A percentile compares a stretch with the other conserved stretches of the same genome.
Evolutionary conservation across 1,140 invertebrate species (phyloP).

Genomic region (Helicoverpa zea): DNA sequence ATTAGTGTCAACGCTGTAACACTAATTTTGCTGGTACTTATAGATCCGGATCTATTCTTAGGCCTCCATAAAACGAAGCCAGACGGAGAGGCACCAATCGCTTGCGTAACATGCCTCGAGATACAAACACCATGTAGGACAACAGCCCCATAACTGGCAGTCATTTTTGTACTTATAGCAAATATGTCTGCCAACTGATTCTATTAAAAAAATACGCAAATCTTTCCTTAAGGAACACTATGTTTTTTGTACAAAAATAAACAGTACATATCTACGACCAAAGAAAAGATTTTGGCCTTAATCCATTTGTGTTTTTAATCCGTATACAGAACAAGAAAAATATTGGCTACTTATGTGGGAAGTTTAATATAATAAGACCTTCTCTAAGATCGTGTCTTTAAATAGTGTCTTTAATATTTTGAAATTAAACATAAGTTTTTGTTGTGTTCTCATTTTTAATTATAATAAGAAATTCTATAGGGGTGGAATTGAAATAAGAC

Average conservation of each 20-base stretch:
- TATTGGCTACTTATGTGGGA: not conserved
- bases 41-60: constrained; percentile 23
- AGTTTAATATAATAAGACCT: no score
- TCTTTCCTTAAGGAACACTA: constrained; percentile 7
- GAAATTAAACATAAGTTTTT: no score
- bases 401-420: no score
- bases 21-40: constrained; percentile 31
- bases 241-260: not conserved
- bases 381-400: not conserved
- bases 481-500: no score
- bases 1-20: not conserved
- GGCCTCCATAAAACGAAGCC: constrained; percentile 49
- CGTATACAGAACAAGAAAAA: not conserved
- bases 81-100: constrained; percentile 66
- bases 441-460: no score
- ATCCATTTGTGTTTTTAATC: not conserved
- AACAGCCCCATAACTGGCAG: constrained; percentile 51
- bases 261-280: not conserved
- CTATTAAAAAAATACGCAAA: constrained; percentile 25
- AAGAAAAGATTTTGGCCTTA: not conserved
- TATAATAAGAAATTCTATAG: no score
- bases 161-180: constrained; percentile 38
- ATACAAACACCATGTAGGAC: constrained; percentile 50
- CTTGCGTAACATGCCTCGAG: constrained; percentile 54
- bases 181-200: constrained; percentile 38